Evolutionary conservation across 2,797 vertebrate species (phyloP).

Genomic region (Danio aesculapii): DNA sequence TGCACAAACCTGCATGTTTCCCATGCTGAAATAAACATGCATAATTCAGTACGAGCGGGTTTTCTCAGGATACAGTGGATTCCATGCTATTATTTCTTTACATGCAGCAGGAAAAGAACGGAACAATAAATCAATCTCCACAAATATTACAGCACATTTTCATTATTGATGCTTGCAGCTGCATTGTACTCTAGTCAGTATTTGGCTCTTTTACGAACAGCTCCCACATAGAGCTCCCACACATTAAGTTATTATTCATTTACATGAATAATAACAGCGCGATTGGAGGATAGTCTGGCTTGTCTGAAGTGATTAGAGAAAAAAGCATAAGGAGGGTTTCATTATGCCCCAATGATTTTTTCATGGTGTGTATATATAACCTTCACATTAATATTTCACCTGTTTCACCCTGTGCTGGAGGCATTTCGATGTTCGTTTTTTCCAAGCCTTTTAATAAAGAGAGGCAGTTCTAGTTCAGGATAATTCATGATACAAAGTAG

Average conservation of each 20-base stretch:
- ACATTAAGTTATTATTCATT: constrained; percentile 34
- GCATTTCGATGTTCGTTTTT: constrained; percentile 44
- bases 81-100: constrained; percentile 5
- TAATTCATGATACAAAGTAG: constrained; percentile 53
- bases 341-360: constrained; percentile 54
- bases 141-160: constrained; percentile 30
- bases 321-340: constrained; percentile 37
- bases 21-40: constrained; percentile 44
- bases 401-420: constrained; percentile 47
- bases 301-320: constrained; percentile 35
- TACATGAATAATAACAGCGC: constrained; percentile 39
- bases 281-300: constrained; percentile 36
- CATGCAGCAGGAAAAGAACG: constrained; percentile 15
- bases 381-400: constrained; percentile 55
- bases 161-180: constrained; percentile 33
- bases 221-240: background rate
- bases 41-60: constrained; percentile 45
- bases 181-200: constrained; percentile 32
- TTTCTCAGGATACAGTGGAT: constrained; percentile 22
- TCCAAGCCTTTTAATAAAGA: constrained; percentile 50
- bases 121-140: constrained; percentile 31
- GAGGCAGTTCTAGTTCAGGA: constrained; percentile 51
- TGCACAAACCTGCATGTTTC: constrained; percentile 25
- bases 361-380: constrained; percentile 56
- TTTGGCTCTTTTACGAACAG: constrained; percentile 13